Conservation (phyloP, 2,113 vertebrate species). For the Phylloscopus trochiloides region DNA sequence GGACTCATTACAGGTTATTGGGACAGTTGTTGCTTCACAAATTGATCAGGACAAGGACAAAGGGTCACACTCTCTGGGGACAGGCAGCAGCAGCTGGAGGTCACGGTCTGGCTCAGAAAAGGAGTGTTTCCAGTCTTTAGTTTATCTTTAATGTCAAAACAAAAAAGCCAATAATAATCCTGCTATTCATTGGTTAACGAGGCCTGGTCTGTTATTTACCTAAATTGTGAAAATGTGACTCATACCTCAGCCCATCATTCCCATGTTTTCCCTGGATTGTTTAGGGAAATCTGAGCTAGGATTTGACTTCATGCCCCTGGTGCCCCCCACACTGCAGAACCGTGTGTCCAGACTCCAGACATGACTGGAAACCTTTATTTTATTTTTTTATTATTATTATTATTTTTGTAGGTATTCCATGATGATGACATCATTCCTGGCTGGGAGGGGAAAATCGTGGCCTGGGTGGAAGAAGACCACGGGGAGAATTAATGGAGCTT, state of each 20-base stretch:
- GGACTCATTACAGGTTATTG: background rate
- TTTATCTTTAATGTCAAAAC: background rate
- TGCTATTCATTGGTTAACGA: background rate
- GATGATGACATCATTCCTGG: conserved; percentile 93
- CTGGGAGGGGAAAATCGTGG: conserved; percentile 98
- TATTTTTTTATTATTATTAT: background rate
- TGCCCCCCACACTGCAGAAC: background rate
- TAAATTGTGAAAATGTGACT: background rate
- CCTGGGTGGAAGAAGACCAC: conserved; percentile 94
- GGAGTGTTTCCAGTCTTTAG: background rate
- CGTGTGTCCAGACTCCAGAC: background rate
- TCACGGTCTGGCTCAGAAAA: background rate
- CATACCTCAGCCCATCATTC: background rate
- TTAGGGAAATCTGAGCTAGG: background rate
- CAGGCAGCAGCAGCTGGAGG: background rate
- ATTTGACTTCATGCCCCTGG: background rate
- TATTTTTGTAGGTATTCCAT: conserved; percentile 81
- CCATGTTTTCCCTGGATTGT: background rate
- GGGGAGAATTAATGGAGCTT: conserved; percentile 82
- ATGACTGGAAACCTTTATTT: background rate
- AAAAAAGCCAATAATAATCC: background rate
- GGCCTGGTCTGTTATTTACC: background rate
- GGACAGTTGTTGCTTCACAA: background rate
- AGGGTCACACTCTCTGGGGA: background rate
- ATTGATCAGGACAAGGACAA: background rate